A percentile compares a stretch with the other conserved stretches of the same genome.
Conservation (phyloP, 2,113 vertebrate species). For the Scatophagus argus region DNA sequence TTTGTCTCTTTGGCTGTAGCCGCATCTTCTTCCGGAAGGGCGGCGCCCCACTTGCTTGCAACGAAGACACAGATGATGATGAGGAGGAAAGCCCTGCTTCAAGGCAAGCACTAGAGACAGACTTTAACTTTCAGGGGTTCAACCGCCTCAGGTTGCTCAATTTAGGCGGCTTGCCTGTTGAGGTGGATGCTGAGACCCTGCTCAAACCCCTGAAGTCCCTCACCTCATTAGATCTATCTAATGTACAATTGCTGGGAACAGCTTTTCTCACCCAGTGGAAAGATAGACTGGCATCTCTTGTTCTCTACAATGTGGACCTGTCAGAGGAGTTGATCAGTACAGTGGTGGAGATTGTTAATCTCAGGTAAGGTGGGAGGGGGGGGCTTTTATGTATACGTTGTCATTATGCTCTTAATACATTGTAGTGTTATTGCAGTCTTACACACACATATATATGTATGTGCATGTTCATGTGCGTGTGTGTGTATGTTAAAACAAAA, state of each 20-base stretch:
- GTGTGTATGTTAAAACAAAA: not conserved
- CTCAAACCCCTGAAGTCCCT: conserved; percentile 89
- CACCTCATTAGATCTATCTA: conserved; percentile 92
- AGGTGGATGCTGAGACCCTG: conserved; percentile 89
- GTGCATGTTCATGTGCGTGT: not conserved
- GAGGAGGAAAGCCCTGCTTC: conserved; percentile 89
- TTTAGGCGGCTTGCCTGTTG: conserved; percentile 90
- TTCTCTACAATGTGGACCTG: conserved; percentile 97
- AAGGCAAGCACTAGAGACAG: conserved; percentile 89
- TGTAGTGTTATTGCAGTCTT: not conserved
- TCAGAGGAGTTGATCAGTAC: conserved; percentile 92
- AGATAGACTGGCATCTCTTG: conserved; percentile 92
- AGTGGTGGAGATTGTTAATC: conserved; percentile 89
- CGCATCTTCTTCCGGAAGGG: conserved; percentile 92
- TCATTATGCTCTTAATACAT: not conserved
- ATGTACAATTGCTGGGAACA: conserved; percentile 88
- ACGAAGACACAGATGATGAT: conserved; percentile 90
- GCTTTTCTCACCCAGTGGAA: conserved; percentile 95
- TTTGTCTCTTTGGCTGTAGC: conserved; percentile 94
- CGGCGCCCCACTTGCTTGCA: conserved; percentile 89
- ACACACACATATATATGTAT: too few relatives aligned
- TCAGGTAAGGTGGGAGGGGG: conserved; percentile 85
- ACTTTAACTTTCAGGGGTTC: conserved; percentile 96
- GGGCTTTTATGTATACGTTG: not conserved
- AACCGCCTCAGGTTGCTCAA: conserved; percentile 93